A percentile compares a stretch with the other conserved stretches of the same genome.
Conservation (phyloP, 2,797 vertebrate species). For the Catostomus latipinnis region DNA sequence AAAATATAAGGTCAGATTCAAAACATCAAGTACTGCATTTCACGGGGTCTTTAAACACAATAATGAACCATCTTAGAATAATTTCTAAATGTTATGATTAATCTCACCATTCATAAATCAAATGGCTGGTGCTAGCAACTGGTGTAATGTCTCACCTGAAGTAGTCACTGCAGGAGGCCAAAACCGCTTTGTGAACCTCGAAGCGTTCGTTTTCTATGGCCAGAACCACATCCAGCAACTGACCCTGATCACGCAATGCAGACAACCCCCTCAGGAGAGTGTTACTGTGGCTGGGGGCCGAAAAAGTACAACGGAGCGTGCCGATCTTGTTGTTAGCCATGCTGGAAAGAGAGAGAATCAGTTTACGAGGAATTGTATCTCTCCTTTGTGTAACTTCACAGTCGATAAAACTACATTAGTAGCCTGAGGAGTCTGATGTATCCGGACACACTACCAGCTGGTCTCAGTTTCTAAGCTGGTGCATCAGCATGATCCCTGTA, state of each 20-base stretch:
- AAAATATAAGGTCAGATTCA: no score
- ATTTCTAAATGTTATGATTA: no score
- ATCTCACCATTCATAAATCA: neutral
- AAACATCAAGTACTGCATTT: no score
- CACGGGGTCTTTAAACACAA: neutral
- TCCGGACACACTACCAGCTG: slow-evolving; percentile 26
- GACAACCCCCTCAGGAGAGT: slow-evolving; percentile 93
- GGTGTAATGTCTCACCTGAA: slow-evolving; percentile 85
- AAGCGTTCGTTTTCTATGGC: slow-evolving; percentile 91
- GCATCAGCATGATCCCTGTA: slow-evolving; percentile 24
- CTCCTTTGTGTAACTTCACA: slow-evolving; percentile 9
- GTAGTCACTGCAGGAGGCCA: slow-evolving; percentile 98
- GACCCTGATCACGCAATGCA: slow-evolving; percentile 88
- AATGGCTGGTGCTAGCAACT: slow-evolving; percentile 21
- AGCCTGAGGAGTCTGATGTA: slow-evolving; percentile 11
- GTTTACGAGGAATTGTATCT: slow-evolving; percentile 43
- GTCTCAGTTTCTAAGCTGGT: slow-evolving; percentile 17
- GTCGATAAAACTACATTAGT: slow-evolving; percentile 36
- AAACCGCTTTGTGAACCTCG: slow-evolving; percentile 94
- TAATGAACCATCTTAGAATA: no score
- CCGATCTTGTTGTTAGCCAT: slow-evolving; percentile 94
- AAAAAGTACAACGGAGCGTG: slow-evolving; percentile 92
- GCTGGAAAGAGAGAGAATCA: slow-evolving; percentile 78
- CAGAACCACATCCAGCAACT: slow-evolving; percentile 93
- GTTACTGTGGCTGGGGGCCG: slow-evolving; percentile 90